These are phyloP conservation scores for Callopanchax toddi DNA, from an alignment of 2,113 vertebrate genomes.

Conservation along the genomic window DNA sequence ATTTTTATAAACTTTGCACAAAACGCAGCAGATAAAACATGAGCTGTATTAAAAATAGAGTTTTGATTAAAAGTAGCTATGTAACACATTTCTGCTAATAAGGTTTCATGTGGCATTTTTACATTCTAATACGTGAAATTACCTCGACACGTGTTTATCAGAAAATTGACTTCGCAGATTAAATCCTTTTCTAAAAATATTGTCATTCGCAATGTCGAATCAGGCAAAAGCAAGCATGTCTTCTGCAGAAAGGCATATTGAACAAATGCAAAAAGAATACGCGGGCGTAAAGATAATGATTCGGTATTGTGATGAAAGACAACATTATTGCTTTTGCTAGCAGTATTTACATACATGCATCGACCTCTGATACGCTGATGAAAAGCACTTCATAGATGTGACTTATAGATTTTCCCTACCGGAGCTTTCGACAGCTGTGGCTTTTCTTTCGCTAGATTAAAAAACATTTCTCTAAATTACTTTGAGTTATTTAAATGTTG, in stretches of 20 bases:
- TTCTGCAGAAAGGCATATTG: conserved; percentile 25
- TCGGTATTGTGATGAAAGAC: conserved; percentile 69
- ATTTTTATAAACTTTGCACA: neutral
- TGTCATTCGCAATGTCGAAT: conserved; percentile 31
- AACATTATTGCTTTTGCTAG: conserved; percentile 73
- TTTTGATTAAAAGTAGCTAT: neutral
- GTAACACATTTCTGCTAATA: neutral
- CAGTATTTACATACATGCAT: conserved; percentile 76
- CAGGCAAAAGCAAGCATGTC: conserved; percentile 31
- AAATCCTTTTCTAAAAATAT: neutral
- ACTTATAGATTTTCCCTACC: conserved; percentile 73
- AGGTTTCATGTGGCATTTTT: neutral
- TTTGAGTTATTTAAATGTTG: conserved; percentile 64
- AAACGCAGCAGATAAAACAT: neutral
- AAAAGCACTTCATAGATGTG: conserved; percentile 75
- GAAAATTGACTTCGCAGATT: conserved; percentile 4
- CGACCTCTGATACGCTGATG: conserved; percentile 70
- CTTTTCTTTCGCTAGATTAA: conserved; percentile 63
- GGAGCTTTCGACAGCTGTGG: conserved; percentile 44
- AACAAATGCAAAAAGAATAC: conserved; percentile 47
- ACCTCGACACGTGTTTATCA: neutral
- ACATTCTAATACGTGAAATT: conserved; percentile 8
- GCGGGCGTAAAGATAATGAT: conserved; percentile 57
- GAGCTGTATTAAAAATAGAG: neutral
- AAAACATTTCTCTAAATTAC: conserved; percentile 70